Percentiles rank a stretch among this genome's conserved stretches.
Evolutionary conservation across 2,888 invertebrate species (phyloP).

Genomic region (Punctoribates punctum): DNA sequence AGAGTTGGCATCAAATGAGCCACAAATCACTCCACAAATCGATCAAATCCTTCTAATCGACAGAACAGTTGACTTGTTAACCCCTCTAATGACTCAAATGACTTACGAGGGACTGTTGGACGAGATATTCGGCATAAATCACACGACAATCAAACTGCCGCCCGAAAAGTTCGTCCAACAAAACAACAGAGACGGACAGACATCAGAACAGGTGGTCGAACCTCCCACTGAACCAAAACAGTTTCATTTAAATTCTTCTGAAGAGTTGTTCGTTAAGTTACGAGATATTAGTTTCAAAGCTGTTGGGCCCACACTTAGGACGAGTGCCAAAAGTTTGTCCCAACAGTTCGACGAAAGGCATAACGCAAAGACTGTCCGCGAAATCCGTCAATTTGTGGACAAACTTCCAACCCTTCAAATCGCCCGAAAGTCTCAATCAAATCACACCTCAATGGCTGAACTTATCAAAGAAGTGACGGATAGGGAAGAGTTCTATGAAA

Average conservation of each 20-base stretch:
- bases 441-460: conserved; percentile 85
- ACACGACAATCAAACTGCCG: conserved; percentile 70
- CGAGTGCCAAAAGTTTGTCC: conserved; percentile 79
- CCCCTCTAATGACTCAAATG: conserved; percentile 86
- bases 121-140: conserved; percentile 67
- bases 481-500: conserved; percentile 70
- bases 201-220: conserved; percentile 48
- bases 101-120: conserved; percentile 98
- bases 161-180: conserved; percentile 73
- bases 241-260: conserved; percentile 80
- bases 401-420: conserved; percentile 80
- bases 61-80: conserved; percentile 82
- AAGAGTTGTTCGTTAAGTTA: conserved; percentile 81
- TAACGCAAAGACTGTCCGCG: conserved; percentile 79
- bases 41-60: conserved; percentile 87
- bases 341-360: conserved; percentile 74
- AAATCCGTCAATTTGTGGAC: conserved; percentile 88
- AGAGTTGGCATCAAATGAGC: conserved; percentile 57
- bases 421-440: conserved; percentile 77
- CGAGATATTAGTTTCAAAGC: conserved; percentile 90
- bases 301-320: conserved; percentile 76
- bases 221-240: conserved; percentile 67
- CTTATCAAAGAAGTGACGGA: conserved; percentile 81
- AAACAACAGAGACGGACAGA: conserved; percentile 58
- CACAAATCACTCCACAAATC: conserved; percentile 63